Evolutionary conservation across 2,888 invertebrate genomes (phyloP), one percentile per base, ranked within the genome.

Genomic region (Scaptomyza reducta): DNA sequence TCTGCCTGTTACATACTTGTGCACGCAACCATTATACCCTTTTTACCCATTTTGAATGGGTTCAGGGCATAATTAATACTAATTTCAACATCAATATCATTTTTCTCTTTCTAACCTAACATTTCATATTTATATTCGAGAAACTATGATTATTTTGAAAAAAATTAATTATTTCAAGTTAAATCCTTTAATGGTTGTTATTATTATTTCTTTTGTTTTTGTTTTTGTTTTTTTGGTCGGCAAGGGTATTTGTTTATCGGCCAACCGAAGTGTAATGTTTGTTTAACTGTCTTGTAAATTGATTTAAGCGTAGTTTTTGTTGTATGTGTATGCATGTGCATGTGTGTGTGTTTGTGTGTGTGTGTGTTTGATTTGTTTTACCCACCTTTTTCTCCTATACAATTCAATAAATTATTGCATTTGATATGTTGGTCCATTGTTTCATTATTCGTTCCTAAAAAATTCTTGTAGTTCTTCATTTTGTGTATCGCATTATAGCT

Each of bases 371-470:
- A 9, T 57, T 61, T 33, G 16, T 47, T 50, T 60, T 63, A 71
- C 86, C 74, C 72, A 87, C 86, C 87, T 87, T 82, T 85, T 87
- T 79, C 63, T 82, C 64, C 74, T 86, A 82, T 79, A 89, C 84
- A 89, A 79, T 80, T 87, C 63, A 77, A 87, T 88, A 89, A 89
- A 80, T 89, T 89, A 89, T 89, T 89, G 88, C 89, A 84, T 89
- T 88, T 89, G 89, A 86, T 89, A 86, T 89, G 88, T 89, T 89
- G 89, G 89, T 89, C 89, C 89, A 89, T 89, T 89, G 89, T 89
- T 85, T 89, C 90, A 82, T 84, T 87, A 88, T 86, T 89, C 89
- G 88, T 89, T 89, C 89, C 87, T 77, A 87, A 86, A 88, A 87
- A 87, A 81, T 87, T 78, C 78, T 74, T 77, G 71, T 74, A 59